Base-by-base conservation (phyloP, 2,113 vertebrate genomes). In the Formicarius rufipectus region DNA sequence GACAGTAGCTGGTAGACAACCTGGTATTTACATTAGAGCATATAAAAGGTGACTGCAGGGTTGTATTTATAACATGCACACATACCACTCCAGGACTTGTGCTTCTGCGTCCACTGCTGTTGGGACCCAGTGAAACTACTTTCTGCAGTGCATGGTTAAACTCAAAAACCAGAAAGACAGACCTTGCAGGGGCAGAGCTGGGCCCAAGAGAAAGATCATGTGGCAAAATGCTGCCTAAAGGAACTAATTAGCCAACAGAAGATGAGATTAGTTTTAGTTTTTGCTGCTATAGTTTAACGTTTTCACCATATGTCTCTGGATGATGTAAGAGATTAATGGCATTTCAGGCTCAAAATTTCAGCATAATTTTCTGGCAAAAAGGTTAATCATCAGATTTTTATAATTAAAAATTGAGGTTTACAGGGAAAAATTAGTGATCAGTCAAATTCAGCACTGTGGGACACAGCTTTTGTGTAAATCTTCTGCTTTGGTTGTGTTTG, bases 201-300 rank as follows among this genome's bases (percentile, higher is more conserved):
- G 56, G 56, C 77, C 84, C 86, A 33, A 40, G 66, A 84, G 91
- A 84, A 95, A 88, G 75, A 86, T 92, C 76, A 90, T 22, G 50
- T 75, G 47, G 47, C 76, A 84, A 86, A 87, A 95, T 10, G 21
- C 35, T 81, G 86, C 84, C 89, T 86, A 5, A 71, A 92, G 77
- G 83, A 96, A 75, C 30, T 75, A 89, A 89, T 74, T 31, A 90
- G 58, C 50, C 42, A 84, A 33, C 62, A 71, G 75, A 77, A 84
- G 59, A 92, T 35, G 73, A 85, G 37, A 80, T 93, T 63, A 56
- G 25, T 77, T 90, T 95, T 71, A 79, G 56, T 52, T 94, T 88
- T 42, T 85, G 63, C 68, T 91, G 39, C 47, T 56, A 14, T 23
- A 55, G 14, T 30, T 40, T 71, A 95, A 93, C 1, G 2, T 83